These are phyloP conservation scores for Beaufortia kweichowensis DNA, from an alignment of 2,113 vertebrate genomes.

Conservation along the genomic window DNA sequence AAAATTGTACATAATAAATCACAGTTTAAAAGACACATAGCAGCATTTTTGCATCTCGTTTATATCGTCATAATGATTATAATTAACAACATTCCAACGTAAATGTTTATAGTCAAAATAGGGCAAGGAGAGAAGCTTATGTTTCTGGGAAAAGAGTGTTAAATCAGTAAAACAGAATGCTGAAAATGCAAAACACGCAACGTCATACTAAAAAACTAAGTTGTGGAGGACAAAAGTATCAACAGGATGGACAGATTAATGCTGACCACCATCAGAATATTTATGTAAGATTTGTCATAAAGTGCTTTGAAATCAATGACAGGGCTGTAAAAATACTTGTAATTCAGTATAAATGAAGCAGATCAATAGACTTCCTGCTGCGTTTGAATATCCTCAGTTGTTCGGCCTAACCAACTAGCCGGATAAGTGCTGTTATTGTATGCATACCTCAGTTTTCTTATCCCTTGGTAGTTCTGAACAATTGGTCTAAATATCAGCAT, in stretches of 20 bases:
- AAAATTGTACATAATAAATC: slow-evolving; percentile 41
- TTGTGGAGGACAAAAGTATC: not conserved
- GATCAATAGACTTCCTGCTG: not conserved
- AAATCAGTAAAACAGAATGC: slow-evolving; percentile 19
- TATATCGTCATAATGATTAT: slow-evolving; percentile 41
- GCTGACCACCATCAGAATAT: slow-evolving; percentile 21
- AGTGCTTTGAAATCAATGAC: slow-evolving; percentile 48
- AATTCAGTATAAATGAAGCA: slow-evolving; percentile 20
- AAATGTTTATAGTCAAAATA: not conserved
- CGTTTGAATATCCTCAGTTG: not conserved
- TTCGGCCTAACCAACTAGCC: not conserved
- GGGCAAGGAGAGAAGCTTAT: not conserved
- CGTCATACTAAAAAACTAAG: slow-evolving; percentile 20
- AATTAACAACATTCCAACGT: not conserved
- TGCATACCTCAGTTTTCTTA: not conserved
- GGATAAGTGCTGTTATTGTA: slow-evolving; percentile 16
- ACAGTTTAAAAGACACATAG: slow-evolving; percentile 57
- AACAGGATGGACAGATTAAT: not conserved
- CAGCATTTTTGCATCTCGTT: slow-evolving; percentile 47
- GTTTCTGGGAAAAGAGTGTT: not conserved
- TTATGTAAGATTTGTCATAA: slow-evolving; percentile 21
- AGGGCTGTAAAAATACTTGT: slow-evolving; percentile 39
- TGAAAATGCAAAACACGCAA: slow-evolving; percentile 20
- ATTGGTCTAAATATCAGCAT: not conserved
- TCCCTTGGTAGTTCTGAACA: not conserved